Conservation (phyloP, 2,113 vertebrate genomes). For the Dasyprocta punctata region DNA sequence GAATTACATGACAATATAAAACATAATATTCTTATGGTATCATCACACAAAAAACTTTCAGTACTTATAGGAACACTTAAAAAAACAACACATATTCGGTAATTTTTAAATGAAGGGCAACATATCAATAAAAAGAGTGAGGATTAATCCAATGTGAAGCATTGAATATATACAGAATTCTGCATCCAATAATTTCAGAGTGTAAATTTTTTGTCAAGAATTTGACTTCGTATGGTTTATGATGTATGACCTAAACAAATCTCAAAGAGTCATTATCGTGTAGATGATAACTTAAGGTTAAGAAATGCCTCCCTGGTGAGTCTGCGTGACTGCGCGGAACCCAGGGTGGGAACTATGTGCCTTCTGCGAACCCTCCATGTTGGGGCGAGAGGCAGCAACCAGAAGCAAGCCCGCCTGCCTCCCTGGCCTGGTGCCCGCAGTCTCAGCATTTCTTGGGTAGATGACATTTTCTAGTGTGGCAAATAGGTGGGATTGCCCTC, state of each 20-base stretch:
- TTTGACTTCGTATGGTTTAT: not conserved
- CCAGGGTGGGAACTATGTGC: no score
- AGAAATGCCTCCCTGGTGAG: no score
- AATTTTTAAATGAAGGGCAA: constrained; percentile 18
- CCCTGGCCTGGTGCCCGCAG: no score
- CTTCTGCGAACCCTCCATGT: no score
- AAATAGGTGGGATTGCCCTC: no score
- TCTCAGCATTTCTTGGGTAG: no score
- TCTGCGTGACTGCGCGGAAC: no score
- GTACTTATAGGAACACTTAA: not conserved
- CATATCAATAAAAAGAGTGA: not conserved
- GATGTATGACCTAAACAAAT: not conserved
- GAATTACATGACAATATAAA: not conserved
- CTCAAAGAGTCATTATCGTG: not conserved
- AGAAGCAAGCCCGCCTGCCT: no score
- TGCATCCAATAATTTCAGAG: not conserved
- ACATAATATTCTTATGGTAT: not conserved
- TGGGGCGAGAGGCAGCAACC: no score
- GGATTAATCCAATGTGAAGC: not conserved
- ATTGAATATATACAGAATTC: not conserved
- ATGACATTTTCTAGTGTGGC: no score
- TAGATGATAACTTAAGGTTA: not conserved
- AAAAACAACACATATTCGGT: not conserved
- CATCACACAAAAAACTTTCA: constrained; percentile 9
- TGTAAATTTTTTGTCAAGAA: not conserved